Base-by-base conservation (phyloP, 1,140 invertebrate species). In the Nylanderia fulva region DNA sequence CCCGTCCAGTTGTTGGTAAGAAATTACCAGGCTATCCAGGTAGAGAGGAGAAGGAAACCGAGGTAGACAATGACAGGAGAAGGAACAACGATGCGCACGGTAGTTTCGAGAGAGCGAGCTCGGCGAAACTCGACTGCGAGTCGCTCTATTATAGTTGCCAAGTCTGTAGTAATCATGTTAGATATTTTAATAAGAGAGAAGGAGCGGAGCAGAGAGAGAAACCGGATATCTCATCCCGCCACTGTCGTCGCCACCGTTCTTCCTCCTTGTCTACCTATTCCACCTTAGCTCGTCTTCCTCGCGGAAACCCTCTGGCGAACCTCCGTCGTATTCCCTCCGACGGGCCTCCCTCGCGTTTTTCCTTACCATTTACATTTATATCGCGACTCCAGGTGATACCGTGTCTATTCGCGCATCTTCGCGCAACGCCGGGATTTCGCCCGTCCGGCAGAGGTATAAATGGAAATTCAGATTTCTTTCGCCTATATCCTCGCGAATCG, bases 171-270 rank as follows among this genome's bases (percentile, higher is more conserved):
- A 94, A 94, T 93, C 92, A 92, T 88, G 92, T 94, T 94, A 93
- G 93, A 93, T 93, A 93, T 94, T 94, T 94, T 94, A 94, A 93
- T 93, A 94, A 94, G 92, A 93, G 91, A 94, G 92, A 93, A 91
- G 84, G 89, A 93, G 91, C 88, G n/a, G n/a, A 91, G 87, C 89
- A 85, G 45, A 18, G 77, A 87, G 85, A 85, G 90, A 91, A 92
- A 91, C 91, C 84, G 87, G 88, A 92, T 92, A 90, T 76, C 48
- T 83, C 80, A 71, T 79, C 82, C 77, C 54, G 21, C 64, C 64
- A 39, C 63, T 56, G 27, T 75, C 68, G n/a, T 13, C 56, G 56
- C 61, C 54, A n/a, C 58, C 33, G 27, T 29, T 24, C 61, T 52
- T 29, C 68, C 68, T 75, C 36, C 58, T 56, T 8, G n/a, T 48